Base-by-base conservation (phyloP, 2,888 invertebrate species). In the Cosmia trapezina region DNA sequence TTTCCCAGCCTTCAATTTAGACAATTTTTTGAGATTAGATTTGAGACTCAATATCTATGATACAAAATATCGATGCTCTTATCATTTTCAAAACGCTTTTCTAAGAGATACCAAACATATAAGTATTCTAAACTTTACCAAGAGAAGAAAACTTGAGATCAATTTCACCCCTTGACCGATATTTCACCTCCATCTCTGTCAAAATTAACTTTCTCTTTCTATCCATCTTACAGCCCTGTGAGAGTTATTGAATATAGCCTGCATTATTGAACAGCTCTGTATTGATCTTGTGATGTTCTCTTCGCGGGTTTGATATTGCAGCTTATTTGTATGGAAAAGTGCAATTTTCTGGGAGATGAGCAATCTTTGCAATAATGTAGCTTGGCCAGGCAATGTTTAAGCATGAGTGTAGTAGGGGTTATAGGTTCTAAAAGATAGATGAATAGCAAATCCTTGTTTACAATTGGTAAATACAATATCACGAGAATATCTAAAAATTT, bases 191-290 rank as follows among this genome's bases (percentile, higher is more conserved):
- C 3, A 6, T 4, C 19, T 33, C 51, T 19, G 53, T 51, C 51
- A 59, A 47, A 70, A 41, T 33, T 19, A 60, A 59, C 61, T 19
- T 22, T 68, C 28, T 19, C 14, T 41, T 17, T 28, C 22, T 22
- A 45, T 22, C 43, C 41, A 22, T 51, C 45, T 65, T 33, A 12
- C 8, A 17, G 4, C 49, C 22, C 43, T 11, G 17, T 45, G 33
- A 22, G 56, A 65, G 49, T 49, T 54, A 61, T 54, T 37, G n/a
- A 7, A 28, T 12, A 22, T 43, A 47, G 57, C 47, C 28, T 71
- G 65, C 54, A 64, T 78, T 56, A 65, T 65, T 72, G 72, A 78
- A 17, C 64, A 65, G 51, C 4, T 56, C 28, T n/a, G 51, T 61
- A 51, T 78, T 71, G 49, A 56, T 65, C 28, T 56, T 61, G 19